Evolutionary conservation across 2,888 invertebrate genomes (phyloP).

Genomic region (Tachystola acroxantha): DNA sequence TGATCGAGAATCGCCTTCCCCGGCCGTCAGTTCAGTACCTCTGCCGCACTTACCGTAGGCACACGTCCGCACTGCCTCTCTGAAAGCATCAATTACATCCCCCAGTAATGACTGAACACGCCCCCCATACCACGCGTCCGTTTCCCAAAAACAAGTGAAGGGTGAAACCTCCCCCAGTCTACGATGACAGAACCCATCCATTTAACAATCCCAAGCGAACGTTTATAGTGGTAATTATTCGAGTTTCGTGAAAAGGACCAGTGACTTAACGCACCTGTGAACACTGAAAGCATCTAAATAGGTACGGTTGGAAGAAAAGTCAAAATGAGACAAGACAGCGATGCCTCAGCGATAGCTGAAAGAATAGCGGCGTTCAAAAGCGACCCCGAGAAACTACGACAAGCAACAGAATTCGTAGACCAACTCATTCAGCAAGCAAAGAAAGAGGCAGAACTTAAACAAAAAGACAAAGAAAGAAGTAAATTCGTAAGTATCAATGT

Average conservation of each 20-base stretch:
- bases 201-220: slow-evolving; percentile 12
- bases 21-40: slow-evolving; percentile 45
- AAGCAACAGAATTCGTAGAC: slow-evolving; percentile 79
- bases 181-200: slow-evolving; percentile 21
- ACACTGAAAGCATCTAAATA: slow-evolving; percentile 3
- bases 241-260: slow-evolving; percentile 29
- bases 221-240: slow-evolving; percentile 27
- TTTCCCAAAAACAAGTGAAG: slow-evolving; percentile 26
- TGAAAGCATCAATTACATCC: slow-evolving; percentile 13
- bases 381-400: slow-evolving; percentile 78
- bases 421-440: slow-evolving; percentile 79
- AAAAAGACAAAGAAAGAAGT: slow-evolving; percentile 77
- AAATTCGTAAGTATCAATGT: slow-evolving; percentile 77
- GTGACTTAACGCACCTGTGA: slow-evolving; percentile 20
- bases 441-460: slow-evolving; percentile 77
- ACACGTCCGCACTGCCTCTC: slow-evolving; percentile 31
- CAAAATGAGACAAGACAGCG: slow-evolving; percentile 63
- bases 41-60: slow-evolving; percentile 29
- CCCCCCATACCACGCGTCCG: slow-evolving; percentile 29
- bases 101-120: slow-evolving; percentile 41
- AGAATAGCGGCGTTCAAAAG: slow-evolving; percentile 78
- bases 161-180: slow-evolving; percentile 22
- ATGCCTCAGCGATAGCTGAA: slow-evolving; percentile 56
- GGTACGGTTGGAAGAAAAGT: slow-evolving; percentile 7
- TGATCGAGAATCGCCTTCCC: slow-evolving; percentile 52